These are phyloP conservation scores for Dicerorhinus sumatrensis DNA, from an alignment of 2,113 vertebrate genomes.

Conservation along the genomic window DNA sequence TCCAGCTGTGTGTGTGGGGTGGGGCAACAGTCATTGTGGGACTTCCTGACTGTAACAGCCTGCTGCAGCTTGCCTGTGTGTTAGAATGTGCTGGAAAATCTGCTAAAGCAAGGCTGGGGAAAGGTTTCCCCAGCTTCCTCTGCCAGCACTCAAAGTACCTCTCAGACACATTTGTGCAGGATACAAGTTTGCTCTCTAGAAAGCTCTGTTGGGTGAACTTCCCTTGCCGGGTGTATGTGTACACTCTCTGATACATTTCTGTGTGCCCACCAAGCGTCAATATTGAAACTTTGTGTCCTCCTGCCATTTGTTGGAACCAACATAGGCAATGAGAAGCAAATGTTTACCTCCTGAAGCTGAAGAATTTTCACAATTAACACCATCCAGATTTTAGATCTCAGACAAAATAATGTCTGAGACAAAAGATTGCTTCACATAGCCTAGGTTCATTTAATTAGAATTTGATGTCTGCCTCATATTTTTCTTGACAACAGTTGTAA, in stretches of 20 bases:
- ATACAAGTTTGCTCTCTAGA: not conserved
- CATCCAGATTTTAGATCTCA: not conserved
- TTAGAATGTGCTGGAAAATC: not conserved
- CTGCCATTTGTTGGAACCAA: not conserved
- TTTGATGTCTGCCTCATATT: not conserved
- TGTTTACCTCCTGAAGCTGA: not conserved
- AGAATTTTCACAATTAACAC: not conserved
- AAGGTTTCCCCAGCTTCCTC: not conserved
- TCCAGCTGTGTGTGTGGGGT: too few species aligned
- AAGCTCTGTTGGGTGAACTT: not conserved
- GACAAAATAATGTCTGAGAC: not conserved
- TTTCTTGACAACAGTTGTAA: not conserved
- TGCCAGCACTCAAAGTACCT: not conserved
- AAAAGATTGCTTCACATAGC: not conserved
- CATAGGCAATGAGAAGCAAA: not conserved
- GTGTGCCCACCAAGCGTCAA: not conserved
- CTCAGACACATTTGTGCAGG: not conserved
- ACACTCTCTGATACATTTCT: not conserved
- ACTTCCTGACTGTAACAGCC: not conserved
- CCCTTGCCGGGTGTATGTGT: not conserved
- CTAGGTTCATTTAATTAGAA: not conserved
- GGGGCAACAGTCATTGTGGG: not conserved
- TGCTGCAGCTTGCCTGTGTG: accelerated
- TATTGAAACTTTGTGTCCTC: not conserved
- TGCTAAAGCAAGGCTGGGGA: not conserved